Evolutionary conservation across 2,888 invertebrate species (phyloP).

Genomic region (Nephrotoma appendiculata): DNA sequence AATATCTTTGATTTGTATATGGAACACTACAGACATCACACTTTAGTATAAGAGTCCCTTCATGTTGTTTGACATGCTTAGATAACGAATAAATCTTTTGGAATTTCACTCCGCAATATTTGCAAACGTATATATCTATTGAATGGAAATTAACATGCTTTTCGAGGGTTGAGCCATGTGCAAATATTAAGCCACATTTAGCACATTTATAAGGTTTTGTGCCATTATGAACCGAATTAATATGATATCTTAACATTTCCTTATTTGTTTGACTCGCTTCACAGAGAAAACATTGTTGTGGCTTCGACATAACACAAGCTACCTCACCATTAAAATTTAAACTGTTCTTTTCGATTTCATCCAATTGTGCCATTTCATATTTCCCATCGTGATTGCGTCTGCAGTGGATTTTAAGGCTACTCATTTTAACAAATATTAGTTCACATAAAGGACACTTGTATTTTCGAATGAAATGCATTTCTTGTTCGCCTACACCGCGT

Average conservation of each 20-base stretch:
- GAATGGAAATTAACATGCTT: slow-evolving; percentile 37
- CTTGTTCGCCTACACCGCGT: not conserved
- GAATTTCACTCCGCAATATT: slow-evolving; percentile 34
- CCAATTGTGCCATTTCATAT: not conserved
- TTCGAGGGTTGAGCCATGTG: slow-evolving; percentile 37
- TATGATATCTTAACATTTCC: slow-evolving; percentile 6
- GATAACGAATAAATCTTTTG: slow-evolving; percentile 34
- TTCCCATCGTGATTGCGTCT: slow-evolving; percentile 8
- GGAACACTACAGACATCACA: slow-evolving; percentile 10
- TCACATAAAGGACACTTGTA: slow-evolving; percentile 9
- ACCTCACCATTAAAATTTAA: not conserved
- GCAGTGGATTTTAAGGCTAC: slow-evolving; percentile 11
- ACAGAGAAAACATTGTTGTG: slow-evolving; percentile 5
- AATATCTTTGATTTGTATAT: slow-evolving; percentile 1
- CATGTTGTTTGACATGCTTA: slow-evolving; percentile 29
- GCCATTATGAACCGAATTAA: slow-evolving; percentile 6
- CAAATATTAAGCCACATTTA: slow-evolving; percentile 34
- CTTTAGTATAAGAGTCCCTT: not conserved
- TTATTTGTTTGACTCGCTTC: not conserved
- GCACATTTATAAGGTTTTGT: slow-evolving; percentile 30
- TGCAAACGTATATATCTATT: slow-evolving; percentile 26
- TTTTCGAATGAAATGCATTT: not conserved
- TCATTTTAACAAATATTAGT: slow-evolving; percentile 9
- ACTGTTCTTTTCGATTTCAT: not conserved
- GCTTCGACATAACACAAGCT: not conserved